These are phyloP conservation scores for Drosophila athabasca DNA, from an alignment of 1,140 invertebrate species.

Conservation along the genomic window DNA sequence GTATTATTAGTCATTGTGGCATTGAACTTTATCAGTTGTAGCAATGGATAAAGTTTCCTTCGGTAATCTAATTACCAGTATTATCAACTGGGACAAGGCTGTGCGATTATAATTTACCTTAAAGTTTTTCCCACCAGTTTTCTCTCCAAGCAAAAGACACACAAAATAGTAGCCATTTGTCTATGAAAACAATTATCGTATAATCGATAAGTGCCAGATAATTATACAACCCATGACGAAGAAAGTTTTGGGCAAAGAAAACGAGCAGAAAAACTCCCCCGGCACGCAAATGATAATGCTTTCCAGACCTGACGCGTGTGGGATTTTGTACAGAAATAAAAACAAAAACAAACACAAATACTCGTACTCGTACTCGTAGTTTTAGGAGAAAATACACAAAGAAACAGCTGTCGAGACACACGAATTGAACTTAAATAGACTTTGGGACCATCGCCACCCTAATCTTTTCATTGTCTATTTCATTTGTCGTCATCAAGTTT, in stretches of 20 bases:
- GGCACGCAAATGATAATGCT: conserved; percentile 32
- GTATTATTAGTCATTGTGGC: conserved; percentile 57
- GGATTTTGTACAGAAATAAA: conserved; percentile 6
- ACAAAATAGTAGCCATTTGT: neutral
- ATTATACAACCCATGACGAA: conserved; percentile 39
- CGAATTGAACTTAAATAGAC: conserved; percentile 31
- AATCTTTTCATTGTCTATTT: conserved; percentile 15
- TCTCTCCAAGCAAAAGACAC: neutral
- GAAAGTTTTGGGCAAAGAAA: conserved; percentile 40
- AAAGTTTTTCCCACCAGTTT: conserved; percentile 12
- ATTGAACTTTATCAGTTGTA: conserved; percentile 19
- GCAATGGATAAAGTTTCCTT: conserved; percentile 36
- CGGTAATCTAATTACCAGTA: conserved; percentile 44
- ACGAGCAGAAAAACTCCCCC: conserved; percentile 27
- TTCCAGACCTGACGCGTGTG: conserved; percentile 37
- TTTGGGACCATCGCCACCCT: conserved; percentile 4
- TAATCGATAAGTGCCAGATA: conserved; percentile 50
- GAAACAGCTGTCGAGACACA: conserved; percentile 65
- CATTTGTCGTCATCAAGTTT: conserved; percentile 55
- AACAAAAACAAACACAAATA: conserved; percentile 19
- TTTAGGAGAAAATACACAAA: conserved; percentile 15
- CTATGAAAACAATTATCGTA: conserved; percentile 39
- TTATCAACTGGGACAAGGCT: conserved; percentile 60
- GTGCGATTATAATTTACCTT: conserved; percentile 4
- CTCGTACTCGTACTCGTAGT: neutral